Percentiles rank a stretch among this genome's conserved stretches.
Evolutionary conservation across 2,113 vertebrate genomes (phyloP).

Genomic region (Todiramphus saurophagus): DNA sequence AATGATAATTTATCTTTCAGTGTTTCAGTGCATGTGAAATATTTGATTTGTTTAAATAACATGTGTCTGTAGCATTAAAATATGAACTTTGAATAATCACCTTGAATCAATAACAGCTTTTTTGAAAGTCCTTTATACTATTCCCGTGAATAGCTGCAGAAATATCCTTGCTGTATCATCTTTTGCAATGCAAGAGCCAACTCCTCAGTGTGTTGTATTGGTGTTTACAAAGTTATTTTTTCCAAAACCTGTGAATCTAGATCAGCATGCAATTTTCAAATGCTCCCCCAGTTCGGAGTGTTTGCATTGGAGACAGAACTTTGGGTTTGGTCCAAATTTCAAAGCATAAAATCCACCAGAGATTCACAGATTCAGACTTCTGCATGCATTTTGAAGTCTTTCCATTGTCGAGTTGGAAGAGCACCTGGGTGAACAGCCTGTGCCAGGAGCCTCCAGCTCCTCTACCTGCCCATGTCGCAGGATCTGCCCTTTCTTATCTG

Average conservation of each 20-base stretch:
- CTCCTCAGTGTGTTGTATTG: background rate
- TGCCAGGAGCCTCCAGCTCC: background rate
- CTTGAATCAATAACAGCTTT: background rate
- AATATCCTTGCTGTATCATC: background rate
- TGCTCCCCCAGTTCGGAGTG: background rate
- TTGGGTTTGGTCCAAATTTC: background rate
- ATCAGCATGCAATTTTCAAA: background rate
- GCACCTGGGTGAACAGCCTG: background rate
- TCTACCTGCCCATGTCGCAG: rapidly evolving
- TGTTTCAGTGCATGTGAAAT: background rate
- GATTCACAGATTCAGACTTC: too few relatives aligned
- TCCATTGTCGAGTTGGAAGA: background rate
- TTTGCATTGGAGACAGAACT: background rate
- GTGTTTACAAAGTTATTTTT: background rate
- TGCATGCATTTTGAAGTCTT: background rate
- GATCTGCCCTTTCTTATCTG: background rate
- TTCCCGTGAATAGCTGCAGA: background rate
- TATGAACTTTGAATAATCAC: background rate
- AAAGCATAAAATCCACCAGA: background rate
- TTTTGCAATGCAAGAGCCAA: background rate
- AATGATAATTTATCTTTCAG: background rate
- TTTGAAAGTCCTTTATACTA: background rate
- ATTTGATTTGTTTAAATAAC: background rate
- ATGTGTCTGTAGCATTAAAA: background rate
- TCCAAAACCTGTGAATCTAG: background rate